Percentiles rank a stretch among this genome's conserved stretches.
These are phyloP conservation scores for Brenthis daphne DNA, from an alignment of 2,888 invertebrate species.

Conservation along the genomic window DNA sequence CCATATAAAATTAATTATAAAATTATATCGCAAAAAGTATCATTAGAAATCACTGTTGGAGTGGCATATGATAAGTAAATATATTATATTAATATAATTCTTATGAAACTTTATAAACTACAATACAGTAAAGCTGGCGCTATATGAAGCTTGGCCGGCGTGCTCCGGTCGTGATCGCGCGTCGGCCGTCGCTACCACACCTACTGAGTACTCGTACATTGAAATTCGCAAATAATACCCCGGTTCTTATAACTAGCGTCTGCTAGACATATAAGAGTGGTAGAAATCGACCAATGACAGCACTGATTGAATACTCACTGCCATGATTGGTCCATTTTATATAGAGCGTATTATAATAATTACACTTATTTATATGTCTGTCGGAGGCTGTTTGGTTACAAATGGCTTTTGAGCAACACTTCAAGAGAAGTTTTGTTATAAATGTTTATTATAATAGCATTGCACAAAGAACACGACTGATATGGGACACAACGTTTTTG, in stretches of 20 bases:
- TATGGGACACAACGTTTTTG: conserved; percentile 81
- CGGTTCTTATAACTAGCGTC: conserved; percentile 73
- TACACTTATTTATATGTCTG: conserved; percentile 81
- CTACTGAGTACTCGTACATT: conserved; percentile 21
- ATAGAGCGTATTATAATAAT: conserved; percentile 62
- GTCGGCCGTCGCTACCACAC: background rate
- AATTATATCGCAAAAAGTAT: conserved; percentile 17
- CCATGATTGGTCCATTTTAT: conserved; percentile 81
- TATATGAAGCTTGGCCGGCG: background rate
- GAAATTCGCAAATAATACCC: conserved; percentile 68
- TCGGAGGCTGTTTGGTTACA: conserved; percentile 77
- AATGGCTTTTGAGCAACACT: conserved; percentile 79
- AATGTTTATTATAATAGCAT: conserved; percentile 72
- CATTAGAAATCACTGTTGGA: conserved; percentile 19
- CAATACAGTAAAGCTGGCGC: background rate
- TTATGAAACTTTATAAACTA: conserved; percentile 3
- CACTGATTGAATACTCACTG: conserved; percentile 75
- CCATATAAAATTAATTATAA: conserved; percentile 14
- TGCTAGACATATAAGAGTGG: conserved; percentile 77
- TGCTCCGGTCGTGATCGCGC: no score
- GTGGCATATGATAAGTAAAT: conserved; percentile 12
- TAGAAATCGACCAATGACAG: conserved; percentile 80
- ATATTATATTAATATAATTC: conserved; percentile 17
- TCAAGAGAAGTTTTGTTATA: conserved; percentile 74
- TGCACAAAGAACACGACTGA: conserved; percentile 81